A percentile compares a stretch with the other conserved stretches of the same genome.
phyloP scores from a whole-genome alignment of 1,140 invertebrate species.

The Littorina saxatilis region DNA sequence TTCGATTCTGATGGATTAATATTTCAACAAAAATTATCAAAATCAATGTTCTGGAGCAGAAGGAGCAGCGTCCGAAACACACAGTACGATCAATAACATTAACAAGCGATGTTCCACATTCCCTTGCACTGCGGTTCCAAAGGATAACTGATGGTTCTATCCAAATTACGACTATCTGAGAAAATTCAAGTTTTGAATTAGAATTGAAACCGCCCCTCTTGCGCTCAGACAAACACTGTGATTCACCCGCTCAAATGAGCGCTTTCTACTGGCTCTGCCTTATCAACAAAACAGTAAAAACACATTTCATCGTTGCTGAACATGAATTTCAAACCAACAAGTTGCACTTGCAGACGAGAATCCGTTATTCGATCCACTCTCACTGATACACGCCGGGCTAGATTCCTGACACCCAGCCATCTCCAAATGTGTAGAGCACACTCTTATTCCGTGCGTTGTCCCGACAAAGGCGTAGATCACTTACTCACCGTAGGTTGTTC shows the following conservation, averaged over 20 bases:
- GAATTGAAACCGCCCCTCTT: neutral
- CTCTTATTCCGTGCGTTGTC: neutral
- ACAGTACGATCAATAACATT: neutral
- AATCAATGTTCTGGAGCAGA: too few species aligned
- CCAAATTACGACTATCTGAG: neutral
- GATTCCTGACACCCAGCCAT: too few species aligned
- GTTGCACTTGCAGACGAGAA: slow-evolving; percentile 41
- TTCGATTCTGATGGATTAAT: too few species aligned
- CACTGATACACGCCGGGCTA: neutral
- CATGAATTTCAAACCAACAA: slow-evolving; percentile 33
- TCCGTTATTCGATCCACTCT: neutral
- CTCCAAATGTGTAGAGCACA: too few species aligned
- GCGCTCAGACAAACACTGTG: neutral
- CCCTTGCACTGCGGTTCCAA: too few species aligned
- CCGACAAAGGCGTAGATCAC: neutral
- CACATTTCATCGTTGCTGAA: neutral
- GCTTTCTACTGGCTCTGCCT: slow-evolving; percentile 21
- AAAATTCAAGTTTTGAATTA: neutral
- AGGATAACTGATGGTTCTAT: neutral
- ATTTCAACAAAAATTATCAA: neutral
- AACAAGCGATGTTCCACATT: neutral
- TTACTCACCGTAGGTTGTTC: slow-evolving; percentile 23
- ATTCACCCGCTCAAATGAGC: slow-evolving; percentile 32
- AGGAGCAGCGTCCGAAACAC: neutral
- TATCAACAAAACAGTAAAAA: slow-evolving; percentile 33